Conservation (phyloP, 2,797 vertebrate genomes). For the Protonibea diacanthus region DNA sequence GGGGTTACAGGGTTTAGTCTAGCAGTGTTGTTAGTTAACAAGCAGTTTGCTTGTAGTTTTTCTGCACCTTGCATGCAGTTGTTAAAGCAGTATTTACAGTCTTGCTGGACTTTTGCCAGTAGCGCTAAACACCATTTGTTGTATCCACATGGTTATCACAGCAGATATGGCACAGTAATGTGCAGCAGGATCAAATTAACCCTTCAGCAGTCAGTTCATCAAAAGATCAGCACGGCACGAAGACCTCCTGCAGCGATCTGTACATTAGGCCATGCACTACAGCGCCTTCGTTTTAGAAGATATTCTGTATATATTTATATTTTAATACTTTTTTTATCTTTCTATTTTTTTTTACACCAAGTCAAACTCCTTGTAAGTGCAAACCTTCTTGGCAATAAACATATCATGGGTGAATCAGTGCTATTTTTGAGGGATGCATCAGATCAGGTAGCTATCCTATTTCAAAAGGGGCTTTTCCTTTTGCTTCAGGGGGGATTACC, state of each 20-base stretch:
- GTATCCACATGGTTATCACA: neutral
- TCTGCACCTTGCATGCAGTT: neutral
- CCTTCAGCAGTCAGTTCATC: neutral
- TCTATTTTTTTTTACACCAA: too few species aligned
- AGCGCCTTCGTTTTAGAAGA: too few species aligned
- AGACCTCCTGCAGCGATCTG: neutral
- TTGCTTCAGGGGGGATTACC: conserved; percentile 2
- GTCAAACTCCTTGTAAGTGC: too few species aligned
- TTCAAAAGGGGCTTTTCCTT: neutral
- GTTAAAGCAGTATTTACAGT: conserved; percentile 17
- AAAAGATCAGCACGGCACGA: neutral
- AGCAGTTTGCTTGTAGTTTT: neutral
- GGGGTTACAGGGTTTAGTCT: conserved; percentile 29
- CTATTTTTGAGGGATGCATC: too few species aligned
- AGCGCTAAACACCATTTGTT: neutral
- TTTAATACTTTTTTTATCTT: too few species aligned
- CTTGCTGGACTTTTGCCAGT: neutral
- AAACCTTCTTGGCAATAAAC: too few species aligned
- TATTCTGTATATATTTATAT: too few species aligned
- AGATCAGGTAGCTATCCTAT: neutral
- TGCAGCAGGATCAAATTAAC: neutral
- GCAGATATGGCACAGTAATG: neutral
- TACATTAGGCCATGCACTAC: too few species aligned
- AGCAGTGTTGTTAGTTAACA: neutral
- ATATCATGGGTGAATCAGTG: too few species aligned